These are phyloP conservation scores for Sericinus montela DNA, from an alignment of 2,888 invertebrate species.

Conservation along the genomic window DNA sequence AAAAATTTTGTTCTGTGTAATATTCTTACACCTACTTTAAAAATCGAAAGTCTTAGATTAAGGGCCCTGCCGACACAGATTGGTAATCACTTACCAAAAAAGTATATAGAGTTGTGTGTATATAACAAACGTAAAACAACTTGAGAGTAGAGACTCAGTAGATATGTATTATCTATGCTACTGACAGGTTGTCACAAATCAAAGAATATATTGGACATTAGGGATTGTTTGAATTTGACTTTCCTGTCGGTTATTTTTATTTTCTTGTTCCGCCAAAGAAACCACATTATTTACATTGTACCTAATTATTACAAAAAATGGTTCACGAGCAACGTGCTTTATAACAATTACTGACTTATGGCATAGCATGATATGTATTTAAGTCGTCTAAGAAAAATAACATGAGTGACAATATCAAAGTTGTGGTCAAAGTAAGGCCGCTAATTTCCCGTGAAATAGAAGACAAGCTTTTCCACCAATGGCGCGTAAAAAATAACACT, in stretches of 20 bases:
- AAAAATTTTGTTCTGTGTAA: no score
- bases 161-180: not conserved
- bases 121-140: no score
- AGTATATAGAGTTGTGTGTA: no score
- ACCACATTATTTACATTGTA: not conserved
- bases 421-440: constrained; percentile 86
- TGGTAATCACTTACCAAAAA: no score
- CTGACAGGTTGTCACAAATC: no score
- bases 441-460: constrained; percentile 82
- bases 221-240: constrained; percentile 43
- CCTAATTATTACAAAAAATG: constrained; percentile 5
- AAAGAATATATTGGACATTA: no score
- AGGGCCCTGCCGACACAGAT: no score
- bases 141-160: no score
- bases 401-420: constrained; percentile 85
- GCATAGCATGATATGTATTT: constrained; percentile 25
- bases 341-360: constrained; percentile 22
- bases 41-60: no score
- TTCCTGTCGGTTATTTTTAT: constrained; percentile 32
- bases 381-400: constrained; percentile 34
- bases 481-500: constrained; percentile 80
- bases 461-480: constrained; percentile 75
- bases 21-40: no score
- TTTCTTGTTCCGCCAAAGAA: not conserved
- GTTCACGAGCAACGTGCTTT: constrained; percentile 19